Evolutionary conservation across 2,113 vertebrate species (phyloP), one percentile per base, ranked within the genome.

Genomic region (Arizona elegans): DNA sequence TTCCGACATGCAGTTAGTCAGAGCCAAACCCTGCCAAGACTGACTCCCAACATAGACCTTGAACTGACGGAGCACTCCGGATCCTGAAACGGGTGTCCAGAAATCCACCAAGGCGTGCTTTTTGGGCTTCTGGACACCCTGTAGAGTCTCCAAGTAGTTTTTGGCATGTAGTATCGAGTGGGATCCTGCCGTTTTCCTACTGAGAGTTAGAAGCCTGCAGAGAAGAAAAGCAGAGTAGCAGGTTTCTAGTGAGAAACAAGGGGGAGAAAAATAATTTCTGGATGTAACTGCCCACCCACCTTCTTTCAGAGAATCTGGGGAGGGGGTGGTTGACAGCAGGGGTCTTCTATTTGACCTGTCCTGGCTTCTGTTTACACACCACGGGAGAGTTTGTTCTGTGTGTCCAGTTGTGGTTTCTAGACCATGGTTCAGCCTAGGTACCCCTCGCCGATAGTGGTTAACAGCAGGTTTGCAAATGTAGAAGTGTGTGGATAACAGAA

Each of bases 1-100:
- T 0, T 0, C 88, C 0, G 0, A 47, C 0, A 38, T 81, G 75
- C 58, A 1, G 19, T n/a, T 24, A 3, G 26, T 86, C 3, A 0
- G 0, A 0, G 17, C 90, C 50, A 90, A 94, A 86, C 0, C 0
- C 47, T 19, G 55, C 91, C 56, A 0, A 33, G 94, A 43, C 15
- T 95, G 95, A 96, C 13, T 0, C 0, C 1, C 9, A 87, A 3
- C 0, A 2, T 8, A 17, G 15, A 17, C 15, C 70, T 19, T 19
- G n/a, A n/a, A 29, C 8, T 0, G 1, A 10, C 1, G 11, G 7
- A 38, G 11, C 5, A 5, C 23, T 38, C 89, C 19, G 2, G 43
- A 33, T 3, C 59, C 55, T 19, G 29, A 23, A 12, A 33, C 10
- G 2, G 7, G 12, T n/a, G 5, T 52, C 53, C 29, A 8, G 15